phyloP scores from a whole-genome alignment of 2,888 invertebrate genomes.

The Macrosoma leucophasiata region DNA sequence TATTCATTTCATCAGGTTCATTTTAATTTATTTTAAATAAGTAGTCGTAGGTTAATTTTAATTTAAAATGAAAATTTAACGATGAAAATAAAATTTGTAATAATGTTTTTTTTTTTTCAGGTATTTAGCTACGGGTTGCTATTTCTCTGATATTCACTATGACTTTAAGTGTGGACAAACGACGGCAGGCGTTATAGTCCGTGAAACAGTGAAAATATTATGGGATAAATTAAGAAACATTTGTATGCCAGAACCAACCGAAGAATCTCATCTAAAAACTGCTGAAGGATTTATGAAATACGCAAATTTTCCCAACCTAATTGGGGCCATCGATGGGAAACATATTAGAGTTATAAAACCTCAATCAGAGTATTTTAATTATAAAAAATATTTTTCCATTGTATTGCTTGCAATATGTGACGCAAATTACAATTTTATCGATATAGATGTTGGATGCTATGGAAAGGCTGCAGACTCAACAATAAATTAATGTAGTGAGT shows the following conservation, averaged over 20 bases:
- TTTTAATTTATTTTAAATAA: conserved; percentile 7
- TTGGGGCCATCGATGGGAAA: conserved; percentile 25
- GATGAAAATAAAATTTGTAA: conserved; percentile 3
- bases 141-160: conserved; percentile 12
- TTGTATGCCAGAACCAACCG: conserved; percentile 17
- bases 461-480: conserved; percentile 10
- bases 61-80: conserved; percentile 3
- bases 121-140: conserved; percentile 15
- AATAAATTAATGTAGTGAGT: conserved; percentile 11
- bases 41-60: conserved; percentile 8
- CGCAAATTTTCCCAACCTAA: conserved; percentile 20
- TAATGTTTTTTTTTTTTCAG: conserved; percentile 11
- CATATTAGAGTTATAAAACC: conserved; percentile 26
- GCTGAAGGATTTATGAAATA: conserved; percentile 12
- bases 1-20: no score
- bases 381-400: conserved; percentile 22
- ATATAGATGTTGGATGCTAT: conserved; percentile 19
- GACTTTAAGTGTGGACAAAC: conserved; percentile 6
- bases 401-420: conserved; percentile 22
- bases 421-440: conserved; percentile 19
- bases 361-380: conserved; percentile 19
- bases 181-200: conserved; percentile 14
- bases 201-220: conserved; percentile 14
- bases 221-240: conserved; percentile 16
- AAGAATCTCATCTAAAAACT: conserved; percentile 16